Base-by-base conservation (phyloP, 2,888 invertebrate genomes). In the Platypus cylindrus region DNA sequence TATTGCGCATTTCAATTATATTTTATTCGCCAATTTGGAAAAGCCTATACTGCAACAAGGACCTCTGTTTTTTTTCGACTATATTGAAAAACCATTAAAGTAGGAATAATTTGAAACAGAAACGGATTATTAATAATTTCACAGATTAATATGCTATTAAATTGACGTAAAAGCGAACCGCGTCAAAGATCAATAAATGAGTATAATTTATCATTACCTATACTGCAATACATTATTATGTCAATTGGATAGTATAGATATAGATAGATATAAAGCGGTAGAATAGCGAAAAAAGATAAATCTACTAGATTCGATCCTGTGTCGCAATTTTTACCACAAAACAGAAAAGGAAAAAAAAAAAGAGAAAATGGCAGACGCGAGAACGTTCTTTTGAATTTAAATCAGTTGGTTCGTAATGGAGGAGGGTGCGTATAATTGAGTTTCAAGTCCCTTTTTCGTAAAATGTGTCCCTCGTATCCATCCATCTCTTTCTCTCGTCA, bases 351-450 rank as follows among this genome's bases (percentile, higher is more conserved):
- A 41, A 38, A 41, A 33, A 18, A n/a, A 18, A 41, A 34, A 38
- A 35, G 39, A 45, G 39, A 34, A 33, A 40, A 41, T 39, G 42
- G 46, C 40, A n/a, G n/a, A n/a, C n/a, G n/a, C n/a, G n/a, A n/a
- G 41, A 44, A 41, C 44, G 45, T 48, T 46, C 44, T 47, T n/a
- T n/a, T 52, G 53, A 53, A 53, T 53, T 53, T 51, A 51, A 53
- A 53, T 53, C 53, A 52, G 50, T n/a, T n/a, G n/a, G 49, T 45
- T 48, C 50, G 49, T 47, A 50, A 47, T 50, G 46, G 46, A 46
- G 46, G 46, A 46, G 47, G 55, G 52, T 48, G 46, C 44, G 41
- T 43, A 48, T 55, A 55, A 55, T 54, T 52, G 53, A 55, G 52
- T 54, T 52, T 51, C 43, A 46, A 49, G 45, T 37, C 44, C 48